Base-by-base conservation (phyloP, 2,888 invertebrate species). In the Cosmopolites sordidus region DNA sequence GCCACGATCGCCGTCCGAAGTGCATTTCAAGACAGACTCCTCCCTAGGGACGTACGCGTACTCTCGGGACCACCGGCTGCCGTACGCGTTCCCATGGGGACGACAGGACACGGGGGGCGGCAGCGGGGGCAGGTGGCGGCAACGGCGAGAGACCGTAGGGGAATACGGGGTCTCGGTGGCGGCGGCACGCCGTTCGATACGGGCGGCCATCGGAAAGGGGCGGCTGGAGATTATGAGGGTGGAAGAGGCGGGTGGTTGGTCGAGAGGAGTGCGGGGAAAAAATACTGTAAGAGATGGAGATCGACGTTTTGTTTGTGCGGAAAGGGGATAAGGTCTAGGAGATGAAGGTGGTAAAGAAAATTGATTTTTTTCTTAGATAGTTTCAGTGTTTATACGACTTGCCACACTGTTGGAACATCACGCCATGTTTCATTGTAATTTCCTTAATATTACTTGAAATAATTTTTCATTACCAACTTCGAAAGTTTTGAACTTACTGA, bases 41-140 rank as follows among this genome's bases (percentile, higher is more conserved):
- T 76, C 75, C 75, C 75, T 69, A 65, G 74, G 75, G 75, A 74
- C 68, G 68, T 66, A 67, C 67, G 69, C 68, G 65, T 62, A 71
- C 73, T 74, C 73, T 58, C 51, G 72, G 70, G 72, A 69, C 64
- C 67, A 65, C 65, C 69, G 65, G 68, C 53, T 48, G 54, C 68
- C 70, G 72, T 70, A 69, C 72, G 72, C 73, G 74, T 77, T 77
- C 77, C 78, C 78, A 77, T 78, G 78, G 76, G 79, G 79, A 78
- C 78, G 73, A 41, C 45, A 18, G 41, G 41, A 18, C 15, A 70
- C 69, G 66, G 66, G 67, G 70, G 51, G 44, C 6, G 14, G 15
- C 15, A 30, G 39, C 70, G 70, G 66, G 68, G 66, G 69, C 70
- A 69, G 68, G 68, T 22, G 22, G 67, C 68, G 70, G 69, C 69